Base-by-base conservation (phyloP, 2,113 vertebrate species). In the Nycticryphes semicollaris region DNA sequence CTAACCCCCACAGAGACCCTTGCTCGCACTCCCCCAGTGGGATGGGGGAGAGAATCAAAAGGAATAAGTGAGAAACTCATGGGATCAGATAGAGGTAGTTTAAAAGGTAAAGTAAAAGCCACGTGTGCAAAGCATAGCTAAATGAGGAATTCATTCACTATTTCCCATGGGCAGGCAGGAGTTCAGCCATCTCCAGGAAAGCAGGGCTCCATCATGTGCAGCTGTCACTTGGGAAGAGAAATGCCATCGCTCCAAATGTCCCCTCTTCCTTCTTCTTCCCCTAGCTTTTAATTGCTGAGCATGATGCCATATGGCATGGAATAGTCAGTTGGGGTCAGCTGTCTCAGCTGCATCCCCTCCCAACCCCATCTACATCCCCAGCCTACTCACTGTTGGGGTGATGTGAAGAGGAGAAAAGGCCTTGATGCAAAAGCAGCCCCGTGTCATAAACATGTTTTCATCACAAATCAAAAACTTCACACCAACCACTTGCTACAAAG, bases 181-280 rank as follows among this genome's bases (percentile, higher is more conserved):
- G 33, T 53, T 67, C 53, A 45, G 17, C 15, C 23, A 30, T 12
- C 19, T 51, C 45, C 37, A 80, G 51, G 45, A 47, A 6, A 53
- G 28, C 16, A 62, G 24, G 43, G 28, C 15, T 28, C 21, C 20
- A 9, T 53, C 75, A 74, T 0, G 0, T 0, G 0, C 28, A 39
- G 18, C 0, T 0, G 8, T 68, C 12, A 60, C 15, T 28, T 47
- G 51, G 43, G 53, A 85, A 85, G 27, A n/a, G 11, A 45, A 51
- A 59, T 2, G 2, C 3, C 10, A 14, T 53, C 12, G 28, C 28
- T 68, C 12, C 3, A 3, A 53, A 68, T 6, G 1, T n/a, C 18
- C 12, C 1, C 28, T 16, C 2, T 27, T 90, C 17, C 24, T 57
- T 12, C 31, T 54, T 67, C 43, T 67, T 60, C 15, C 23, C 39